Percentiles rank a stretch among this genome's conserved stretches.
Evolutionary conservation across 2,113 vertebrate species (phyloP).

Genomic region (Dryoscopus gambensis): DNA sequence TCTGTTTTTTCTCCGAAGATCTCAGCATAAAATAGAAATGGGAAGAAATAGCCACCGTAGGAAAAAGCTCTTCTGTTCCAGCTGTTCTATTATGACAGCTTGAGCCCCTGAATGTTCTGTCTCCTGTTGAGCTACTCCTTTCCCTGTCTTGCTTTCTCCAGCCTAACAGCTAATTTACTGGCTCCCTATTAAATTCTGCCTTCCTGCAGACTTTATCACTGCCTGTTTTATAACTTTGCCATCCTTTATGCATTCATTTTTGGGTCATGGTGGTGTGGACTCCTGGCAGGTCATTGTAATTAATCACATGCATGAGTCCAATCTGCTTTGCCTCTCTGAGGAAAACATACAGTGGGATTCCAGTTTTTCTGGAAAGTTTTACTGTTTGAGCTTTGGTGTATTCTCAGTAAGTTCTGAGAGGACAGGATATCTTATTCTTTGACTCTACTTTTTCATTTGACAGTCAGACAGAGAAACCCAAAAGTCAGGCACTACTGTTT

Average conservation of each 20-base stretch:
- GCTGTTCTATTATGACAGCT: conserved; percentile 69
- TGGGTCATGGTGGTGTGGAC: conserved; percentile 57
- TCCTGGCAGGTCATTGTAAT: conserved; percentile 73
- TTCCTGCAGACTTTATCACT: conserved; percentile 76
- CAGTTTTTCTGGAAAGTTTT: conserved; percentile 78
- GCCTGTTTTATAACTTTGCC: conserved; percentile 69
- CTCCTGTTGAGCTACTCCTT: conserved; percentile 75
- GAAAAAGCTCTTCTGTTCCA: conserved; percentile 22
- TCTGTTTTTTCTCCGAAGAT: neutral
- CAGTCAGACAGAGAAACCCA: neutral
- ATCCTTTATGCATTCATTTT: conserved; percentile 69
- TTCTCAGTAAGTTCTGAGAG: conserved; percentile 72
- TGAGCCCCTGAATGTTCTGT: conserved; percentile 76
- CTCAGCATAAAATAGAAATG: neutral
- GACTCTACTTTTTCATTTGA: neutral
- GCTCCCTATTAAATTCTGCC: conserved; percentile 72
- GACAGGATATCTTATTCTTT: neutral
- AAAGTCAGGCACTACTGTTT: neutral
- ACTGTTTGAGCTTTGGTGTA: conserved; percentile 72
- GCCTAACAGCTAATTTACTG: conserved; percentile 77
- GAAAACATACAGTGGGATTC: conserved; percentile 76
- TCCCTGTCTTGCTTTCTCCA: conserved; percentile 78
- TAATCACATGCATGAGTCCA: conserved; percentile 72
- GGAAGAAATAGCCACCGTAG: neutral
- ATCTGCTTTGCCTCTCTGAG: conserved; percentile 63